phyloP scores from a whole-genome alignment of 2,113 vertebrate species.

The Henicopernis longicauda region DNA sequence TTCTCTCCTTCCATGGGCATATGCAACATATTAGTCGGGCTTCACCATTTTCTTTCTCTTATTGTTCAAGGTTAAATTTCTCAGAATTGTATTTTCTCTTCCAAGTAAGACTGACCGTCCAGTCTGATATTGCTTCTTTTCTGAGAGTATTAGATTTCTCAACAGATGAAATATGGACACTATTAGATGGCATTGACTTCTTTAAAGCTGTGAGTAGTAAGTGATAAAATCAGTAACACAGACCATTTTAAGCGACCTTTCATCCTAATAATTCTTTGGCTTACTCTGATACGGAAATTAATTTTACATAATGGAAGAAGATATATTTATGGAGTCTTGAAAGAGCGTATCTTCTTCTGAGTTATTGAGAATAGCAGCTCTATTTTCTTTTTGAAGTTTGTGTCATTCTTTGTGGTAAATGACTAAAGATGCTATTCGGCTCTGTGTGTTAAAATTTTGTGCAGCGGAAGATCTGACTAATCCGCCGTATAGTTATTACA shows the following conservation, averaged over 20 bases:
- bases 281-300: constrained; percentile 36
- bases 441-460: not conserved
- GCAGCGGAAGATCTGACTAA: not conserved
- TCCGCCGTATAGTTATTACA: not conserved
- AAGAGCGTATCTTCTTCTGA: not conserved
- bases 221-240: constrained; percentile 23
- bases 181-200: constrained; percentile 21
- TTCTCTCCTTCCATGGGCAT: not conserved
- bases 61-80: not conserved
- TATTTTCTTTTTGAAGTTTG: not conserved
- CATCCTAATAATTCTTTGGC: constrained; percentile 17
- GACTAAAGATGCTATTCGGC: not conserved
- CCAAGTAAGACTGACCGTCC: not conserved
- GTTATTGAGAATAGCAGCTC: not conserved
- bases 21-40: not conserved
- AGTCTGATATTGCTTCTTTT: not conserved
- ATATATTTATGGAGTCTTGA: constrained; percentile 12
- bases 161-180: not conserved
- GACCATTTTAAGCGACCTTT: constrained; percentile 33
- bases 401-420: not conserved
- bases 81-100: constrained; percentile 7
- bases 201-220: not conserved
- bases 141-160: constrained; percentile 9
- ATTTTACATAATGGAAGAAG: constrained; percentile 45
- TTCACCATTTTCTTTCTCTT: not conserved